These are phyloP conservation scores for Perdita meconis DNA, from an alignment of 2,888 invertebrate genomes.

Conservation along the genomic window DNA sequence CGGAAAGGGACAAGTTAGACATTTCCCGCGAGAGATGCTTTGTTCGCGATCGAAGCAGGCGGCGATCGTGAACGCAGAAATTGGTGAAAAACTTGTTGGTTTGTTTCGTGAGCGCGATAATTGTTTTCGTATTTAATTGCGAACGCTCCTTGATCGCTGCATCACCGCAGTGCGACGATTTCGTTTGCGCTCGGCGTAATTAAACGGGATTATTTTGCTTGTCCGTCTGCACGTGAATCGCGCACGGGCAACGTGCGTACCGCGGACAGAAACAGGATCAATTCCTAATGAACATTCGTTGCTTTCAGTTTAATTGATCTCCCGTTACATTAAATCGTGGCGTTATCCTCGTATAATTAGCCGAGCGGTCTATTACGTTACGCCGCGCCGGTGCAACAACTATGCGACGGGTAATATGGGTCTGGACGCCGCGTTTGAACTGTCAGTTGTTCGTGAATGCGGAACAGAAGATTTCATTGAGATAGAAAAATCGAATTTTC, in stretches of 20 bases:
- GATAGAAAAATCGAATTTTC: background rate
- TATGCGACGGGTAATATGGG: constrained; percentile 6
- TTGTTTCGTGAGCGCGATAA: background rate
- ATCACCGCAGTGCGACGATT: constrained; percentile 17
- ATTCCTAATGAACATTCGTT: constrained; percentile 27
- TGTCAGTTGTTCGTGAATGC: background rate
- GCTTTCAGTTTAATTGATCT: constrained; percentile 20
- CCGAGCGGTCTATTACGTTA: constrained; percentile 20
- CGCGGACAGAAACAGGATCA: constrained; percentile 20
- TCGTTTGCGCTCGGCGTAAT: background rate
- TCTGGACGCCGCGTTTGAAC: background rate
- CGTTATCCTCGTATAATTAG: constrained; percentile 10
- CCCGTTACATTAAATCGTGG: constrained; percentile 20
- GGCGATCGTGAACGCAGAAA: background rate
- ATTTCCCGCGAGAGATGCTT: no score
- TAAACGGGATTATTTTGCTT: constrained; percentile 25
- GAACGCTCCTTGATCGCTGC: background rate
- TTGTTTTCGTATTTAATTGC: constrained; percentile 10
- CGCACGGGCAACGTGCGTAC: background rate
- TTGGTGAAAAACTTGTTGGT: background rate
- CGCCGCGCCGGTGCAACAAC: constrained; percentile 6
- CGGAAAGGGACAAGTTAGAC: no score
- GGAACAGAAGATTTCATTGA: background rate
- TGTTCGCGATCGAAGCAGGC: background rate
- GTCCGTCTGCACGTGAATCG: background rate